Conservation (phyloP, 2,797 vertebrate genomes). For the Lepus oiostolus region DNA sequence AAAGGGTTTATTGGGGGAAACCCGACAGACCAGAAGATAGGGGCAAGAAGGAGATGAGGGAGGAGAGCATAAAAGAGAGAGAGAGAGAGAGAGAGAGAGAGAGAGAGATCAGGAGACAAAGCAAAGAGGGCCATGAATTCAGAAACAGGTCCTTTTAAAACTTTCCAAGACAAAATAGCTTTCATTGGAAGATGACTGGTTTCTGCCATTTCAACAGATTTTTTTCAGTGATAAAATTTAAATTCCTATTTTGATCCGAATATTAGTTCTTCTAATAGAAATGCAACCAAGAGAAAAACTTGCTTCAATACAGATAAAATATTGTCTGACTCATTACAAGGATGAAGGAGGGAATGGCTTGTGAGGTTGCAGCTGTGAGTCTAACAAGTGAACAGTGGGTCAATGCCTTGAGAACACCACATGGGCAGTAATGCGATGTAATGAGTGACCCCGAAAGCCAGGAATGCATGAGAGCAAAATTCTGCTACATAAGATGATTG, state of each 20-base stretch:
- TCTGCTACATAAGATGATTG: background rate
- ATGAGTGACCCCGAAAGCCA: background rate
- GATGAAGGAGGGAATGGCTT: background rate
- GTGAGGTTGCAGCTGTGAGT: background rate
- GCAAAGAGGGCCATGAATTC: too few relatives aligned
- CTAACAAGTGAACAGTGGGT: background rate
- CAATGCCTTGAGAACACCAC: background rate
- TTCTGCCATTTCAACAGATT: conserved; percentile 46
- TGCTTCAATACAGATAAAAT: background rate
- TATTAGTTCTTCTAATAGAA: conserved; percentile 36
- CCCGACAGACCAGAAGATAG: too few relatives aligned
- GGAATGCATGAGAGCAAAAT: background rate
- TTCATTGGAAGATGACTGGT: background rate
- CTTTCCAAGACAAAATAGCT: background rate
- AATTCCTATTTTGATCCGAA: conserved; percentile 25
- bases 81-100: too few relatives aligned
- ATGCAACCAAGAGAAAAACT: background rate
- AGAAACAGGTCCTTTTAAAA: too few relatives aligned
- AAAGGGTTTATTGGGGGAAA: too few relatives aligned
- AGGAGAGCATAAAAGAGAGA: too few relatives aligned
- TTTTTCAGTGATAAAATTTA: conserved; percentile 2
- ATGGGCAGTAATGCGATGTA: background rate
- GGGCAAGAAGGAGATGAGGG: too few relatives aligned
- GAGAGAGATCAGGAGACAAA: too few relatives aligned
- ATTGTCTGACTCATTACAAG: background rate